Conservation (phyloP, 2,113 vertebrate genomes). For the Heptranchias perlo region DNA sequence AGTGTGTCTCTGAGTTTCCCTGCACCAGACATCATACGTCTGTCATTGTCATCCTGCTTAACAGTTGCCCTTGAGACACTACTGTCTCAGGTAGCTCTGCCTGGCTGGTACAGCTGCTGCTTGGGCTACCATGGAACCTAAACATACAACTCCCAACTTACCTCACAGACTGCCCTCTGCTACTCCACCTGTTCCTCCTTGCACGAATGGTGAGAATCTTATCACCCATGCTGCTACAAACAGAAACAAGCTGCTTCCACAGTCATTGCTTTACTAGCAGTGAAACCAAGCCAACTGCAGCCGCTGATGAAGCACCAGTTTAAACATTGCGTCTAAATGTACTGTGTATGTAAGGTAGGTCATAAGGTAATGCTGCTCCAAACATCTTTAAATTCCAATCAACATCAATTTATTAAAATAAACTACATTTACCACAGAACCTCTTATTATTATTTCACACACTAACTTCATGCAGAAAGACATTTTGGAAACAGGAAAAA, state of each 20-base stretch:
- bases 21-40: no score
- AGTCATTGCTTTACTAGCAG: neutral
- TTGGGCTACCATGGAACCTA: neutral
- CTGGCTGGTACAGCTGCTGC: no score
- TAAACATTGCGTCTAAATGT: neutral
- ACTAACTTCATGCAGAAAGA: neutral
- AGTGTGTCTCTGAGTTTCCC: no score
- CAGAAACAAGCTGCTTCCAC: neutral
- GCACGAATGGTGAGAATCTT: neutral
- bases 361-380: neutral
- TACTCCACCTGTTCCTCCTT: neutral
- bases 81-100: no score
- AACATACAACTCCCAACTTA: neutral
- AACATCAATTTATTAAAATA: neutral
- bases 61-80: no score
- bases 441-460: neutral
- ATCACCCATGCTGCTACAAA: neutral
- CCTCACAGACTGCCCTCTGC: neutral
- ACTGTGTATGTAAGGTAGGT: neutral
- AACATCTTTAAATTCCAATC: no score
- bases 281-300: neutral
- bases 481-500: neutral
- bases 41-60: no score
- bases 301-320: neutral
- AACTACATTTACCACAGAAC: neutral